Conservation (phyloP, 2,888 invertebrate genomes). For the Drosophila flavopinicola region DNA sequence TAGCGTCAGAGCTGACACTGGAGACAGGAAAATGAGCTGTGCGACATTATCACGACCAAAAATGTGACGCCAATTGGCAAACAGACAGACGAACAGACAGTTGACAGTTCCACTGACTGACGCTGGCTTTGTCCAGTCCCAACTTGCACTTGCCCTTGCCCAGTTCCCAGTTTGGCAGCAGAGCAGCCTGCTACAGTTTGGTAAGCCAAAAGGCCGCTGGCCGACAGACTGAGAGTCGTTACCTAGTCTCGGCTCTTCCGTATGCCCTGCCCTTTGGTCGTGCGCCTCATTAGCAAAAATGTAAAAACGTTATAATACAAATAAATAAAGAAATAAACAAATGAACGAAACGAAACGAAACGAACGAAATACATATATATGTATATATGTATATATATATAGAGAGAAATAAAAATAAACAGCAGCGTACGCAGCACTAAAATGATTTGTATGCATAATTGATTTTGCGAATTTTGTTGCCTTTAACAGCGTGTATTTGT, state of each 20-base stretch:
- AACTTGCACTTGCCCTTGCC: conserved; percentile 32
- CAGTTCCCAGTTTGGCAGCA: conserved; percentile 29
- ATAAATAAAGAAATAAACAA: conserved; percentile 16
- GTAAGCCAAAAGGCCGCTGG: conserved; percentile 43
- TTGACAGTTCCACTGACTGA: conserved; percentile 50
- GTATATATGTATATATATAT: no score
- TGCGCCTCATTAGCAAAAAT: conserved; percentile 30
- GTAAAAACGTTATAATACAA: background rate
- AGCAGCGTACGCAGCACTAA: conserved; percentile 55
- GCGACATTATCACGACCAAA: conserved; percentile 74
- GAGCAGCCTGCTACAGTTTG: conserved; percentile 37
- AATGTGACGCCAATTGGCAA: conserved; percentile 71
- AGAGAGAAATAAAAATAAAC: conserved; percentile 20
- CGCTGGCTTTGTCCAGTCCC: conserved; percentile 4
- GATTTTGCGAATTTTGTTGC: conserved; percentile 60
- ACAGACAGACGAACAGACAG: conserved; percentile 9
- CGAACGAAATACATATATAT: conserved; percentile 10
- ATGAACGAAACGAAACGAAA: conserved; percentile 30
- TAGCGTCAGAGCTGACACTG: conserved; percentile 69
- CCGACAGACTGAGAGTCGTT: background rate
- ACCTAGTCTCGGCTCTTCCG: conserved; percentile 39
- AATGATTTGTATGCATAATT: conserved; percentile 75
- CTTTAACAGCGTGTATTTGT: conserved; percentile 53
- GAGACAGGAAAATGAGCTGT: conserved; percentile 78
- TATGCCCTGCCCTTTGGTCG: conserved; percentile 8